Evolutionary conservation across 2,797 vertebrate genomes (phyloP).

Genomic region (Anas acuta): DNA sequence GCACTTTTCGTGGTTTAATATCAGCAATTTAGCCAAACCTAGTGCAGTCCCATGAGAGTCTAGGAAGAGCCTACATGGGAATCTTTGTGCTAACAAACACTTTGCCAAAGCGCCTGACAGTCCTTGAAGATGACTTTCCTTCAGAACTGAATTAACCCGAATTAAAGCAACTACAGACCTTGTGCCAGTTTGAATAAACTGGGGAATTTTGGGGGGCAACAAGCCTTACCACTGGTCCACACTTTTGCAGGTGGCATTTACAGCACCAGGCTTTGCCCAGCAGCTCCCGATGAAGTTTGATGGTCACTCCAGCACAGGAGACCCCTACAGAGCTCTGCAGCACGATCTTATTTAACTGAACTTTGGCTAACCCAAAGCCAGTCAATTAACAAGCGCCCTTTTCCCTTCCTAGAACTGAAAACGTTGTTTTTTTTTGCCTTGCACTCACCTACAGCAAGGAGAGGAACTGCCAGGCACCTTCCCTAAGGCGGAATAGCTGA

Average conservation of each 20-base stretch:
- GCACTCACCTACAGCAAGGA: not conserved
- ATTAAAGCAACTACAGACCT: not conserved
- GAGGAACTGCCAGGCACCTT: not conserved
- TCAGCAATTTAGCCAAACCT: not conserved
- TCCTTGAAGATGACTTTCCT: not conserved
- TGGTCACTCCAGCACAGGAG: not conserved
- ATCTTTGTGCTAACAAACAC: not conserved
- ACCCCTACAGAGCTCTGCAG: not conserved
- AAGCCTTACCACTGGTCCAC: not conserved
- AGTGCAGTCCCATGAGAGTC: not conserved
- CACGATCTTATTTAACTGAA: not conserved
- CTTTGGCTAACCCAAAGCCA: slow-evolving; percentile 14
- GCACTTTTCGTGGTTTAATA: not conserved
- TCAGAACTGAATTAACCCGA: not conserved
- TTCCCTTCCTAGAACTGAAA: not conserved
- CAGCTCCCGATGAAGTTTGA: not conserved
- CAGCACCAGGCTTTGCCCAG: not conserved
- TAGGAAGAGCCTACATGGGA: not conserved
- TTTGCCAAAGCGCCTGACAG: not conserved
- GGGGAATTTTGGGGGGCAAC: not conserved
- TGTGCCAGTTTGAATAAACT: not conserved
- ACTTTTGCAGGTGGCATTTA: not conserved
- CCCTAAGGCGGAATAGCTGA: not conserved
- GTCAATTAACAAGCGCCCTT: not conserved
- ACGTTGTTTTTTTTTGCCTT: not conserved